Evolutionary conservation across 2,113 vertebrate genomes (phyloP).

Genomic region (Conger conger): DNA sequence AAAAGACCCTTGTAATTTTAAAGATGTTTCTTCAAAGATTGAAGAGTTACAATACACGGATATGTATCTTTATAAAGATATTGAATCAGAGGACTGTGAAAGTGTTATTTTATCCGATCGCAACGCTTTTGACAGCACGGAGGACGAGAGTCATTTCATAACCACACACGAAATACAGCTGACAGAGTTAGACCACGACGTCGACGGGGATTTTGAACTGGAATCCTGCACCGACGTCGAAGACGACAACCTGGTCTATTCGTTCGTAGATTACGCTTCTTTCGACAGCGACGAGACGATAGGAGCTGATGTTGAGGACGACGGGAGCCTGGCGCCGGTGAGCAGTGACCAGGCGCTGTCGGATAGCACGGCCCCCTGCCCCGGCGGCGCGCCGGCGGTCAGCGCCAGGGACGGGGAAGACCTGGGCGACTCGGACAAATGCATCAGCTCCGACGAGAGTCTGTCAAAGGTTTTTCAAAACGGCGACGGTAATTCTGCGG

Average conservation of each 20-base stretch:
- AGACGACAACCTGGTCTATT: conserved; percentile 89
- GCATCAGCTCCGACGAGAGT: conserved; percentile 74
- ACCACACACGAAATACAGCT: conserved; percentile 96
- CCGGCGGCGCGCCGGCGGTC: conserved; percentile 72
- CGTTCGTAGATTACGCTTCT: conserved; percentile 92
- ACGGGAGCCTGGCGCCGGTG: conserved; percentile 42
- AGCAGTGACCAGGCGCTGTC: conserved; percentile 55
- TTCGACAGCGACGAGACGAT: conserved; percentile 84
- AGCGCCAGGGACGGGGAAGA: conserved; percentile 79
- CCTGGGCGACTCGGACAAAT: conserved; percentile 68
- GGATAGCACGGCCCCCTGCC: conserved; percentile 43
- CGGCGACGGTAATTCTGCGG: conserved; percentile 57
- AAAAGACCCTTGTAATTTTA: conserved; percentile 41
- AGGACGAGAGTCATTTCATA: conserved; percentile 88
- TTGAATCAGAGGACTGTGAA: conserved; percentile 62
- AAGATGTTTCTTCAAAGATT: conserved; percentile 68
- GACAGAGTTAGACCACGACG: conserved; percentile 90
- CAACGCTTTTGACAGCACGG: conserved; percentile 49
- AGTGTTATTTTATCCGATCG: conserved; percentile 57
- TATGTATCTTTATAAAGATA: conserved; percentile 69
- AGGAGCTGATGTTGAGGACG: conserved; percentile 53
- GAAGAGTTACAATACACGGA: conserved; percentile 75
- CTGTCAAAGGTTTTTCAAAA: conserved; percentile 57
- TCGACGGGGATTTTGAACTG: conserved; percentile 80
- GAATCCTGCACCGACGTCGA: conserved; percentile 90